phyloP scores from a whole-genome alignment of 2,888 invertebrate genomes.

The Morinoia aosen region DNA sequence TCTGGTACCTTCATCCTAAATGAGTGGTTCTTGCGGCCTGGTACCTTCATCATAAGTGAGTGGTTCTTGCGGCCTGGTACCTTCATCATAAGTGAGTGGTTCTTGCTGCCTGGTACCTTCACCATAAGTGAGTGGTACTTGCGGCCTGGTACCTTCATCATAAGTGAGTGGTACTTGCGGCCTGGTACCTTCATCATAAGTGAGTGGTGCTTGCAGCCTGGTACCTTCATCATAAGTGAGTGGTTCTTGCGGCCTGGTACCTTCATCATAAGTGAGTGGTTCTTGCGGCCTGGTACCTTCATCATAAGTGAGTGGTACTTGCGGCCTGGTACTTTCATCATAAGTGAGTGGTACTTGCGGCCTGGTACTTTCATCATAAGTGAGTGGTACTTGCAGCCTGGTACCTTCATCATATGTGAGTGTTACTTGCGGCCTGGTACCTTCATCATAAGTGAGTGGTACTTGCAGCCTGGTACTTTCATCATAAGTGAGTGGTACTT shows the following conservation, averaged over 20 bases:
- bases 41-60: constrained; percentile 54
- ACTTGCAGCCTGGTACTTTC: constrained; percentile 55
- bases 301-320: background rate
- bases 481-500: constrained; percentile 18
- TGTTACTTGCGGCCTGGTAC: background rate
- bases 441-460: background rate
- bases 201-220: background rate
- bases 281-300: no score
- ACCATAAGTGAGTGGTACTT: background rate
- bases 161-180: background rate
- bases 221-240: background rate
- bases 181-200: no score
- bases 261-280: constrained; percentile 51
- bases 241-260: constrained; percentile 54
- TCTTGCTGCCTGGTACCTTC: background rate
- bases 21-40: constrained; percentile 47
- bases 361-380: constrained; percentile 55
- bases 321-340: background rate
- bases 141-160: constrained; percentile 54
- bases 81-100: background rate
- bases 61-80: no score
- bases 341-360: constrained; percentile 22
- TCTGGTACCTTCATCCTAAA: background rate
- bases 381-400: background rate
- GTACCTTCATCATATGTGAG: background rate